Conservation (phyloP, 2,888 invertebrate species). For the Meteorus colon region DNA sequence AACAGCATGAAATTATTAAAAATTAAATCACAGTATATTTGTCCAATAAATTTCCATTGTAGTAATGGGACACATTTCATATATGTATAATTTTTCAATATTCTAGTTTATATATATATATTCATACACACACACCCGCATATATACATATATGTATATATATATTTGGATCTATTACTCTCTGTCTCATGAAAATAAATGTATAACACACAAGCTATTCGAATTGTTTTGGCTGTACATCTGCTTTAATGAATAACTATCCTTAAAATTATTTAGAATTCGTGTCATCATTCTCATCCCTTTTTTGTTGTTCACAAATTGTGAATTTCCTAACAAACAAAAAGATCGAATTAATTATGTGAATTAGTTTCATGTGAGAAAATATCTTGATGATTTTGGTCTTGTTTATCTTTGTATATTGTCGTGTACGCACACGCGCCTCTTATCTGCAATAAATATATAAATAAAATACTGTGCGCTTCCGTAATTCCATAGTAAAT, state of each 20-base stretch:
- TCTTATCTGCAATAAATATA: not conserved
- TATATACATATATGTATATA: not conserved
- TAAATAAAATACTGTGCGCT: slow-evolving; percentile 6
- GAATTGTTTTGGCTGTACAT: too few species aligned
- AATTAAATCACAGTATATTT: slow-evolving; percentile 18
- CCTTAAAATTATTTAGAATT: too few species aligned
- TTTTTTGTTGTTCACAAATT: not conserved
- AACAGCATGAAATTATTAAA: not conserved
- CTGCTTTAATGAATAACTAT: too few species aligned
- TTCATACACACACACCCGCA: too few species aligned
- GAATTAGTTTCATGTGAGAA: not conserved
- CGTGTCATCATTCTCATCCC: not conserved
- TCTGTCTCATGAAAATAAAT: not conserved
- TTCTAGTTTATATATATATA: not conserved
- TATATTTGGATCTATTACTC: not conserved
- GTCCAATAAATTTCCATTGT: not conserved
- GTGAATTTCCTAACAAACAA: not conserved
- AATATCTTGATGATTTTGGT: not conserved
- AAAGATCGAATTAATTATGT: not conserved
- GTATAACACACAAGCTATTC: not conserved
- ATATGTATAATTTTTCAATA: not conserved
- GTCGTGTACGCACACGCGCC: not conserved
- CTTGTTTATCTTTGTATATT: not conserved
- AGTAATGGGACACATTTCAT: not conserved
- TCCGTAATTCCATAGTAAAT: not conserved